phyloP scores from a whole-genome alignment of 2,888 invertebrate species.

The Cabera pusaria region DNA sequence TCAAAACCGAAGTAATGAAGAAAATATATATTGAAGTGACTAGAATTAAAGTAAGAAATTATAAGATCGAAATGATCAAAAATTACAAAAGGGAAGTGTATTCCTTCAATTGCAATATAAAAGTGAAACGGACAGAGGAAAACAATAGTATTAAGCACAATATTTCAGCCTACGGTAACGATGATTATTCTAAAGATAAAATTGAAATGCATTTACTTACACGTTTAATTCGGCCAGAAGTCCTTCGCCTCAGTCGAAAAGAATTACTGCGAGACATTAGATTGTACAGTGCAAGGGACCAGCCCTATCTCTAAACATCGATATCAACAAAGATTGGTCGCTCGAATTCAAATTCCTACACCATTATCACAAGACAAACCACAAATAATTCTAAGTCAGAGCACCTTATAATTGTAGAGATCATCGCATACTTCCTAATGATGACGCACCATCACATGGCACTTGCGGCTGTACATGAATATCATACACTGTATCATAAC shows the following conservation, averaged over 20 bases:
- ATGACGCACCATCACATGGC: constrained; percentile 75
- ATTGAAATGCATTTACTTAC: constrained; percentile 72
- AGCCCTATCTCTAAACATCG: constrained; percentile 69
- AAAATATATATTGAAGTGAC: constrained; percentile 20
- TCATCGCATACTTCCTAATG: constrained; percentile 72
- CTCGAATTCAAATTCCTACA: constrained; percentile 66
- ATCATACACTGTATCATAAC: constrained; percentile 63
- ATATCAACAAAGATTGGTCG: constrained; percentile 73
- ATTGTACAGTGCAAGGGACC: constrained; percentile 55
- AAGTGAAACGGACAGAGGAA: constrained; percentile 23
- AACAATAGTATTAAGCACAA: constrained; percentile 47
- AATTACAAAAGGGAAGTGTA: constrained; percentile 2
- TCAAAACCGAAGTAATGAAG: constrained; percentile 1
- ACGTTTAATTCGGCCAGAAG: constrained; percentile 35
- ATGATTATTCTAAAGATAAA: constrained; percentile 56
- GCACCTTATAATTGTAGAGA: constrained; percentile 84
- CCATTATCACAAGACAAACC: constrained; percentile 76
- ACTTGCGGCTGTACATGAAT: constrained; percentile 69
- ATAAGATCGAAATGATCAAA: constrained; percentile 4
- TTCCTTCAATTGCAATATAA: not conserved
- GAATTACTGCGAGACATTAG: constrained; percentile 35
- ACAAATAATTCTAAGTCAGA: constrained; percentile 79
- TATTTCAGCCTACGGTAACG: constrained; percentile 63
- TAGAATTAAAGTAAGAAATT: constrained; percentile 26
- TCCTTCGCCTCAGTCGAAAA: constrained; percentile 35